These are phyloP conservation scores for Chironomus riparius DNA, from an alignment of 2,888 invertebrate species.

Conservation along the genomic window DNA sequence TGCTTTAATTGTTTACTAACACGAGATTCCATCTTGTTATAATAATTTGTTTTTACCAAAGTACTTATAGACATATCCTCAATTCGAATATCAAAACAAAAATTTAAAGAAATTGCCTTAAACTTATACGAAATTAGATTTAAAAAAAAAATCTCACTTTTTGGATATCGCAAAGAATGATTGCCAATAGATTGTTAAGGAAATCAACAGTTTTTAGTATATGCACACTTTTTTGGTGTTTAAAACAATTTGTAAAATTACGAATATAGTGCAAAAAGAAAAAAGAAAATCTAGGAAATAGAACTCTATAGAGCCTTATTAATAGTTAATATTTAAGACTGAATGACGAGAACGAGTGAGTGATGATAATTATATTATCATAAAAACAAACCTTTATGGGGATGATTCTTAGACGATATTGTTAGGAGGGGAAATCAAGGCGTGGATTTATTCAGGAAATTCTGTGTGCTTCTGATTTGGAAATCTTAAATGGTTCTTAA, in stretches of 20 bases:
- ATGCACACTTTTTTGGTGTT: background rate
- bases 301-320: background rate
- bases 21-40: slow-evolving; percentile 16
- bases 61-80: slow-evolving; percentile 9
- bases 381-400: no score
- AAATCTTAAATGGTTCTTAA: no score
- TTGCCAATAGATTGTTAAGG: background rate
- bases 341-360: background rate
- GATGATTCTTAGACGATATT: no score
- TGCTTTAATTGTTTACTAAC: slow-evolving; percentile 25
- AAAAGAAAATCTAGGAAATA: background rate
- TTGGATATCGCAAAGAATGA: background rate
- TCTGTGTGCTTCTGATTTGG: no score
- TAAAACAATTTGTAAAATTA: background rate
- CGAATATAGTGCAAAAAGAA: background rate
- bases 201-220: background rate
- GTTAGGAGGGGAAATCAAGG: no score
- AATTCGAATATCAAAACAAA: background rate
- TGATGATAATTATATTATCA: no score
- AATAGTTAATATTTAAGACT: background rate
- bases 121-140: no score
- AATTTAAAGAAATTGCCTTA: background rate
- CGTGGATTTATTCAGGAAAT: no score
- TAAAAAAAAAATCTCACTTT: background rate
- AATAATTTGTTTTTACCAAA: slow-evolving; percentile 25